Conservation (phyloP, 2,113 vertebrate genomes). For the Thunnus maccoyii region DNA sequence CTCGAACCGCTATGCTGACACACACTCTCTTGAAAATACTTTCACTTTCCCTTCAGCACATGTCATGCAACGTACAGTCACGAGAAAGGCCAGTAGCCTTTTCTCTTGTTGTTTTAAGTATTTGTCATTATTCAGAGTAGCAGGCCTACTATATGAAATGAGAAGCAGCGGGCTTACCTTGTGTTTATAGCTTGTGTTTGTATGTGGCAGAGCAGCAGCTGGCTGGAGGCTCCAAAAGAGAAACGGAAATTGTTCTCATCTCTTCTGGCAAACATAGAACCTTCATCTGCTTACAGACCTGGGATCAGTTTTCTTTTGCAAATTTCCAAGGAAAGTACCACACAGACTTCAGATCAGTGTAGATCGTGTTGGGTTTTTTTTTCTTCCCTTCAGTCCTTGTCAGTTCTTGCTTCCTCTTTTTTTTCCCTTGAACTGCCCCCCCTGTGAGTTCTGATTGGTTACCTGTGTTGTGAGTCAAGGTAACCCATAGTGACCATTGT, state of each 20-base stretch:
- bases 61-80: conserved; percentile 22
- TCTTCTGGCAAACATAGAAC: conserved; percentile 52
- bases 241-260: conserved; percentile 66
- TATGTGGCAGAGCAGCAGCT: conserved; percentile 56
- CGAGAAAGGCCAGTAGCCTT: neutral
- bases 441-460: conserved; percentile 72
- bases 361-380: conserved; percentile 36
- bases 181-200: conserved; percentile 50
- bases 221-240: conserved; percentile 60
- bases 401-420: conserved; percentile 72
- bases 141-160: conserved; percentile 12
- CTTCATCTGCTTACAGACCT: conserved; percentile 59
- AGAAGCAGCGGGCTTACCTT: conserved; percentile 71
- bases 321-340: conserved; percentile 12
- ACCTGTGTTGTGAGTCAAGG: conserved; percentile 82
- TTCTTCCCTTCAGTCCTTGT: conserved; percentile 44
- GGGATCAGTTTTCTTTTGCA: conserved; percentile 57
- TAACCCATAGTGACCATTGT: conserved; percentile 83
- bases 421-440: conserved; percentile 53
- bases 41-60: conserved; percentile 78
- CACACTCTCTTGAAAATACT: conserved; percentile 46
- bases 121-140: neutral
- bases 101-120: neutral
- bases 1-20: neutral
- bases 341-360: conserved; percentile 34